Percentiles rank a stretch among this genome's conserved stretches.
Evolutionary conservation across 1,140 invertebrate species (phyloP).

Genomic region (Aricia agestis): DNA sequence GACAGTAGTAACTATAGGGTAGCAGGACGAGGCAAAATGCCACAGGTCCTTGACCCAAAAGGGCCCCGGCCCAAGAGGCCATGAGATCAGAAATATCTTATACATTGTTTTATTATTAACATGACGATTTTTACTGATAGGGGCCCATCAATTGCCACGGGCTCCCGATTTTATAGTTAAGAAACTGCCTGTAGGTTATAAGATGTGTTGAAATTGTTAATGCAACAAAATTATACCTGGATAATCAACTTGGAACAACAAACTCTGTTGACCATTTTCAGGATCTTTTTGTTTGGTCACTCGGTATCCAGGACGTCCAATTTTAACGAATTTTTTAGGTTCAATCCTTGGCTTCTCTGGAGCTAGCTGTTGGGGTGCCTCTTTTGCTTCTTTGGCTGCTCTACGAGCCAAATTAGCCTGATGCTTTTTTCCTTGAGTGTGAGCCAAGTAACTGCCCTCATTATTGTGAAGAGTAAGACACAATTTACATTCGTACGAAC

Average conservation of each 20-base stretch:
- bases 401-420: constrained; percentile 98
- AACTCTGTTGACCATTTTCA: constrained; percentile 95
- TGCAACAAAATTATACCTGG: constrained; percentile 78
- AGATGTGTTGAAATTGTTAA: background rate
- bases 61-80: no score
- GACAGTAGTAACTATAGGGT: no score
- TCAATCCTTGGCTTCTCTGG: constrained; percentile 97
- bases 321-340: constrained; percentile 99
- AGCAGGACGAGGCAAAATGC: no score
- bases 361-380: constrained; percentile 92
- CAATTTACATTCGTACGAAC: constrained; percentile 99
- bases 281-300: constrained; percentile 99
- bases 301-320: constrained; percentile 98
- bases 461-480: constrained; percentile 99
- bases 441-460: constrained; percentile 99
- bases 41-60: no score
- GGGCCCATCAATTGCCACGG: no score
- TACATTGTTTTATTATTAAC: no score
- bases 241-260: constrained; percentile 98
- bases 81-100: no score
- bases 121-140: no score
- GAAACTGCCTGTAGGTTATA: no score
- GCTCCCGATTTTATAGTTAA: no score
- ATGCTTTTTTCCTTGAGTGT: constrained; percentile 99
- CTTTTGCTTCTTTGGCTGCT: constrained; percentile 99